Base-by-base conservation (phyloP, 2,797 vertebrate genomes). In the Oreochromis grahami region DNA sequence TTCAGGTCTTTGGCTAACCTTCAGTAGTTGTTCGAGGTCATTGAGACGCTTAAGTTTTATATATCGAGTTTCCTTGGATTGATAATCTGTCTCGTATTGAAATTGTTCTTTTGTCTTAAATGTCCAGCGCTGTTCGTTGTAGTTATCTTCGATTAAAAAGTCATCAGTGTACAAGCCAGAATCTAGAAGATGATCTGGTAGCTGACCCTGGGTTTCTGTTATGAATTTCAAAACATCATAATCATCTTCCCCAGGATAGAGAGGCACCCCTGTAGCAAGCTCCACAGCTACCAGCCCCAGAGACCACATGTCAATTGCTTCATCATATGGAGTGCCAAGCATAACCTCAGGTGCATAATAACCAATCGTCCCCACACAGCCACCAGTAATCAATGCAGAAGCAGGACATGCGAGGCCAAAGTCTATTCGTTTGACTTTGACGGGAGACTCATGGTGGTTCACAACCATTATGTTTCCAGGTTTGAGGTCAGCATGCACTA, bases 361-460 rank as follows among this genome's bases (percentile, higher is more conserved):
- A 58, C 5, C 32, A 34, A 34, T 6, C 32, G 2, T 32, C 26
- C 15, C 55, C 55, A 6, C 26, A 0, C 5, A 2, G 55, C 19
- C 2, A 58, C 56, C 15, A 58, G 56, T 15, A 58, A 58, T 58
- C 29, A 19, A 8, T 58, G 56, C 56, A 58, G 56, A 58, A 10
- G 8, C 2, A 1, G 5, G 29, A 34, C 8, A 34, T 58, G 55
- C 26, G 1, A 58, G 38, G 38, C 38, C 38, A 36, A 36, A 36
- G 36, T 36, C 32, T 7, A 36, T 36, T 4, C 4, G 26, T 58
- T 58, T 58, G 55, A 58, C 55, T 58, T 32, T 58, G 55, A 32
- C 55, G 6, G 26, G 55, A 10, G 29, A 58, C 55, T 58, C 55
- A 58, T 58, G 55, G 29, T 15, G 0, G 0, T 58, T 32, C 29